Evolutionary conservation across 1,140 invertebrate genomes (phyloP).

Genomic region (Alviniconcha marisindica): DNA sequence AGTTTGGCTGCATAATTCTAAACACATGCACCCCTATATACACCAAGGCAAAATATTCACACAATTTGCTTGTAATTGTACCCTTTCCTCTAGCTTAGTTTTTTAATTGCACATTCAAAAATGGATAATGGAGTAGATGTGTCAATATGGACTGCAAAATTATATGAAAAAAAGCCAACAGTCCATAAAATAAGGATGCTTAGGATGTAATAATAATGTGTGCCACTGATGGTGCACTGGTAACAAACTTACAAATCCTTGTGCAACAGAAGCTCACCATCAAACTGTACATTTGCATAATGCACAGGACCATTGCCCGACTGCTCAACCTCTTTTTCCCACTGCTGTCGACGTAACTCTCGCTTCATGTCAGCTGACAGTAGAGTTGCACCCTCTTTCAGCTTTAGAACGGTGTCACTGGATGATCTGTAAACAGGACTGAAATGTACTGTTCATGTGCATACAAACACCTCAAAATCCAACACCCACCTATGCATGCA

Average conservation of each 20-base stretch:
- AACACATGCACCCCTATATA: no score
- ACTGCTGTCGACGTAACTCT: slow-evolving; percentile 75
- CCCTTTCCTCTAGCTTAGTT: no score
- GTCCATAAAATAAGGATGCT: no score
- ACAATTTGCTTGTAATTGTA: no score
- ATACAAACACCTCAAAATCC: neutral
- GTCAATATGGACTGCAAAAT: no score
- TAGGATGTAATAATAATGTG: no score
- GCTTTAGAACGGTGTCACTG: neutral
- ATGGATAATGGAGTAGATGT: no score
- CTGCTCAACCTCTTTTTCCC: slow-evolving; percentile 82
- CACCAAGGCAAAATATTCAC: no score
- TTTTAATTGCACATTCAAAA: no score
- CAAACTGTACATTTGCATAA: slow-evolving; percentile 92
- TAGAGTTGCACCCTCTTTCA: slow-evolving; percentile 46
- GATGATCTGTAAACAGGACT: neutral
- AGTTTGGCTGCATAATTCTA: no score
- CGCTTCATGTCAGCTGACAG: slow-evolving; percentile 73
- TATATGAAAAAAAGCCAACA: neutral
- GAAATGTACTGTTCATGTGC: no score
- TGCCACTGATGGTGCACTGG: neutral
- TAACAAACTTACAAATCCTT: neutral
- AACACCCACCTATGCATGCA: neutral
- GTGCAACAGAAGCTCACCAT: slow-evolving; percentile 79
- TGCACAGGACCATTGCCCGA: slow-evolving; percentile 82